Base-by-base conservation (phyloP, 2,113 vertebrate species). In the Toxostoma redivivum region DNA sequence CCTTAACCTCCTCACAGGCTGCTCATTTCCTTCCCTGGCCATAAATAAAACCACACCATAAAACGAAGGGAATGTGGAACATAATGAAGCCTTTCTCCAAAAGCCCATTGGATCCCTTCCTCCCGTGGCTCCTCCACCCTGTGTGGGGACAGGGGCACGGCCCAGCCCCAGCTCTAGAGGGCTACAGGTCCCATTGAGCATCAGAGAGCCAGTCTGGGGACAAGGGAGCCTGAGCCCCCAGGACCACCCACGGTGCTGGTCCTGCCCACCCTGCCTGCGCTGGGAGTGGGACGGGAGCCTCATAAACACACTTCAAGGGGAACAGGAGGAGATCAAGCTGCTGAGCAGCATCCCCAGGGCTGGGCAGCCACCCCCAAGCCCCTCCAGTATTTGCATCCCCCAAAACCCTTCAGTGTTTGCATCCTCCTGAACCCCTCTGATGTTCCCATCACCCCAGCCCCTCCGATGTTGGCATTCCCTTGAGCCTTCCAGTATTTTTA, bases 51-150 rank as follows among this genome's bases (percentile, higher is more conserved):
- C 88, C 74, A 23, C 33, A 6, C 66, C 8, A 1, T 95, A 94
- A 94, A 96, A 53, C 2, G 8, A 57, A 87, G 96, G 90, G 94
- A 94, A 96, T 83, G 86, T 53, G 47, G 30, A 58, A 80, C 69
- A 96, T 93, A 97, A 95, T 48, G 92, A 76, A 95, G 72, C 71
- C 94, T 94, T 97, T 95, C 86, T 96, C 56, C 71, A 56, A 54
- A 62, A 88, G 18, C 31, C 58, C 60, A 4, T 51, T 3, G 0
- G n/a, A 60, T n/a, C 77, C 67, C 12, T 72, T 80, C 81, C 87
- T 67, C 22, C 66, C 8, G 11, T 2, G 6, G 22, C 50, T 47
- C 45, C 45, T 60, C 92, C 8, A 1, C 37, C 47, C 74, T 3
- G 1, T 1, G 2, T 10, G 1, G 44, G 38, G 76, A 85, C 5